Conservation (phyloP, 1,140 invertebrate species). For the Lepeophtheirus salmonis region DNA sequence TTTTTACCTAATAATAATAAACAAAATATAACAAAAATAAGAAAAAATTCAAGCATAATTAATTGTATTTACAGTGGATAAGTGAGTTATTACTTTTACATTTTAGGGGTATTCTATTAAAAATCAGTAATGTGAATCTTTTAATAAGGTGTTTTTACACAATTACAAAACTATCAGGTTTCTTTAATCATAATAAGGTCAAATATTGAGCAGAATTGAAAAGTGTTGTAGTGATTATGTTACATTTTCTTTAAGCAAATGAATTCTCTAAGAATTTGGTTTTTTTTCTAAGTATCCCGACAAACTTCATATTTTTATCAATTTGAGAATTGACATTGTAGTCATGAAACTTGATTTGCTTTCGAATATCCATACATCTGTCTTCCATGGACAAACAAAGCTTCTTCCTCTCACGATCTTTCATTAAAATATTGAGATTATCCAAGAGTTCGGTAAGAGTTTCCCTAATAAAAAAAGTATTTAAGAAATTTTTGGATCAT, state of each 20-base stretch:
- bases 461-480: conserved; percentile 10
- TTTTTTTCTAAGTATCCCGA: conserved; percentile 2
- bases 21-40: too few relatives aligned
- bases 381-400: conserved; percentile 10
- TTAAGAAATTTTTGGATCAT: neutral
- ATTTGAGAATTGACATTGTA: conserved; percentile 13
- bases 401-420: conserved; percentile 9
- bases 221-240: too few relatives aligned
- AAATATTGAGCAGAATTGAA: too few relatives aligned
- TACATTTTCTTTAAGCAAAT: neutral
- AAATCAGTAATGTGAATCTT: too few relatives aligned
- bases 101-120: too few relatives aligned
- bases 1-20: too few relatives aligned
- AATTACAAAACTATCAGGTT: too few relatives aligned
- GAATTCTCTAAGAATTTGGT: conserved; percentile 10
- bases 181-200: too few relatives aligned
- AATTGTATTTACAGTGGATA: too few relatives aligned
- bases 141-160: too few relatives aligned
- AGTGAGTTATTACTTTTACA: too few relatives aligned
- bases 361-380: conserved; percentile 12
- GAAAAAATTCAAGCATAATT: too few relatives aligned
- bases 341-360: conserved; percentile 6
- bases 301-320: conserved; percentile 18
- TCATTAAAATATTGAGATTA: neutral
- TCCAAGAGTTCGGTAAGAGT: conserved; percentile 7